Base-by-base conservation (phyloP, 2,797 vertebrate genomes). In the Amniataba percoides region DNA sequence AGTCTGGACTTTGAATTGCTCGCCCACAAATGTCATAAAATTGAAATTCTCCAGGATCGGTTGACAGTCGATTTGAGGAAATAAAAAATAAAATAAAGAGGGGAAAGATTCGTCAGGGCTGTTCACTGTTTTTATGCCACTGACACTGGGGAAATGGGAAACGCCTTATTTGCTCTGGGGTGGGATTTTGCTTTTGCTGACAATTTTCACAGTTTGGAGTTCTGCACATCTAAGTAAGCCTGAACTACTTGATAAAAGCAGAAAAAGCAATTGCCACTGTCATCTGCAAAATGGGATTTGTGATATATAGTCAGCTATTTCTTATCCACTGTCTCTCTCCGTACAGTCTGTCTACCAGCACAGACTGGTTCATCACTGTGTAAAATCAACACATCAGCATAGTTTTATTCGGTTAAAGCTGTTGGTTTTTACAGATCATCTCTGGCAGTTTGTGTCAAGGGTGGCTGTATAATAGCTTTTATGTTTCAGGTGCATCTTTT, bases 141-240 rank as follows among this genome's bases (percentile, higher is more conserved):
- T 87, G 90, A 87, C 86, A 87, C 66, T 56, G 71, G 64, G 76
- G 84, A 81, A 89, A 91, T 87, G 68, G 74, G 77, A 70, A 87
- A 84, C 25, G 55, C 74, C 71, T 81, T 89, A 80, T 87, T 88
- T 88, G 84, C 80, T 76, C 63, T 79, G 43, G 71, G 88, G 78
- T 67, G 77, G 77, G 77, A 69, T 91, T 88, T 86, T 72, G 80
- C 74, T 82, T 88, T 87, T 78, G 77, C 82, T 74, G 73, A 89
- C 86, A 86, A 82, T 86, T 92, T 87, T 71, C 85, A 83, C 90
- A 91, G 79, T 87, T 89, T 72, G 71, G 79, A 81, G 36, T 81
- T 84, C 53, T 80, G 61, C 68, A 31, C 79, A 87, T 87, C 46
- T 75, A 76, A 84, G 77, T 81, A 79, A 63, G 78, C 64, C 77